Evolutionary conservation across 2,888 invertebrate species (phyloP), one percentile per base, ranked within the genome.

Genomic region (Rhimphoctona megacephalus): DNA sequence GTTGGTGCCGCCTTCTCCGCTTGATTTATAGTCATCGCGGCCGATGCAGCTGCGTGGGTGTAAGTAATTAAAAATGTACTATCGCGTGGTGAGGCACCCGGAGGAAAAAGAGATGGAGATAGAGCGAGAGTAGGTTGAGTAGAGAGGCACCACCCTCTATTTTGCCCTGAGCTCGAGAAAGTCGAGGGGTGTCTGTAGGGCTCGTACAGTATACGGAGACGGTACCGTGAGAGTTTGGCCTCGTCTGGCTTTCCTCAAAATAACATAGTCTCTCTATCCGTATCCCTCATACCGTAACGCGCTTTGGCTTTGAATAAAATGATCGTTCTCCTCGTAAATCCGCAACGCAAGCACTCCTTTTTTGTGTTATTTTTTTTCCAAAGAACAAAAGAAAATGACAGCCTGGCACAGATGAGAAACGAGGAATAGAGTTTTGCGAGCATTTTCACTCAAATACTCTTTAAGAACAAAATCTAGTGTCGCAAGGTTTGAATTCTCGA

Each of bases 1-100:
- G 80, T 74, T 69, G 86, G 86, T 84, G 86, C 86, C 86, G 86
- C 86, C 86, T 86, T 86, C 84, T 86, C 86, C 86, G 92, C 92
- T 94, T 94, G 94, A 94, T 94, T 94, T 94, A 94, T 94, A 94
- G 94, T 94, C 93, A 94, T 94, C 94, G 94, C 93, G 91, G 88
- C 91, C 94, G 92, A 94, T 94, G 94, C 94, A 94, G 94, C 94
- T 94, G 94, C 94, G 94, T 94, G 94, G 94, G 94, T 94, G 94
- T 94, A 94, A 94, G 94, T 94, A 94, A 94, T 94, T 94, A 94
- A 94, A 94, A 94, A 94, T 94, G 93, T 94, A 94, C 93, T 93
- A 94, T 94, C 94, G 94, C 94, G 94, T 94, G 94, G 94, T 93
- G 92, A 87, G 77, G 87, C 88, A 85, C 86, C 84, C 85, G 72